Evolutionary conservation across 1,140 invertebrate genomes (phyloP).

Genomic region (Leptopilina clavipes): DNA sequence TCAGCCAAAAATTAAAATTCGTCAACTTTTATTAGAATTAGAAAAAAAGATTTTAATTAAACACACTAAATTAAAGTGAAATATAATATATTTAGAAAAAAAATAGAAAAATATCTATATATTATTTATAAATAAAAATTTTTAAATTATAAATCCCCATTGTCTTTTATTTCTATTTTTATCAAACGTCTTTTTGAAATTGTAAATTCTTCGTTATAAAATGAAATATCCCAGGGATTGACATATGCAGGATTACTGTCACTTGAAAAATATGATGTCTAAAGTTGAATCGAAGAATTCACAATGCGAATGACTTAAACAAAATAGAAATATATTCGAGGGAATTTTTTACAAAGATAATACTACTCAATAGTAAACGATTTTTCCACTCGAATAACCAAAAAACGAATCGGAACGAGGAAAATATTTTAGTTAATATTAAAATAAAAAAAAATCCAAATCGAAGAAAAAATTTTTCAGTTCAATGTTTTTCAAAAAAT

Average conservation of each 20-base stretch:
- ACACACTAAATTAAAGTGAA: too few relatives aligned
- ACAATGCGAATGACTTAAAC: background rate
- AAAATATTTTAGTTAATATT: too few relatives aligned
- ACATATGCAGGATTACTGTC: conserved; percentile 25
- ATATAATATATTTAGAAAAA: too few relatives aligned
- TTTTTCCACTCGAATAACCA: too few relatives aligned
- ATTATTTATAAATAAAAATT: too few relatives aligned
- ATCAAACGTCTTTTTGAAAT: background rate
- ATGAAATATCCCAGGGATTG: background rate
- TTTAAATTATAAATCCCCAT: background rate
- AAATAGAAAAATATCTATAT: too few relatives aligned
- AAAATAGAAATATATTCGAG: background rate
- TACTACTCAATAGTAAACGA: background rate
- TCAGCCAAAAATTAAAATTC: too few relatives aligned
- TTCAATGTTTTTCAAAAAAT: background rate
- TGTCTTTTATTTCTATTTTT: background rate
- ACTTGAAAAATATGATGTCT: background rate
- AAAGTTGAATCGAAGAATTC: background rate
- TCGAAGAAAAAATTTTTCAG: background rate
- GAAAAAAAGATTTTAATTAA: too few relatives aligned
- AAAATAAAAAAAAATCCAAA: too few relatives aligned
- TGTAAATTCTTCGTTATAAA: background rate
- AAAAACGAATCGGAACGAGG: too few relatives aligned
- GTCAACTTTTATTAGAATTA: too few relatives aligned
- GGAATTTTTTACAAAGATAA: background rate